These are phyloP conservation scores for Tauraco erythrolophus DNA, from an alignment of 2,113 vertebrate species.

Conservation along the genomic window DNA sequence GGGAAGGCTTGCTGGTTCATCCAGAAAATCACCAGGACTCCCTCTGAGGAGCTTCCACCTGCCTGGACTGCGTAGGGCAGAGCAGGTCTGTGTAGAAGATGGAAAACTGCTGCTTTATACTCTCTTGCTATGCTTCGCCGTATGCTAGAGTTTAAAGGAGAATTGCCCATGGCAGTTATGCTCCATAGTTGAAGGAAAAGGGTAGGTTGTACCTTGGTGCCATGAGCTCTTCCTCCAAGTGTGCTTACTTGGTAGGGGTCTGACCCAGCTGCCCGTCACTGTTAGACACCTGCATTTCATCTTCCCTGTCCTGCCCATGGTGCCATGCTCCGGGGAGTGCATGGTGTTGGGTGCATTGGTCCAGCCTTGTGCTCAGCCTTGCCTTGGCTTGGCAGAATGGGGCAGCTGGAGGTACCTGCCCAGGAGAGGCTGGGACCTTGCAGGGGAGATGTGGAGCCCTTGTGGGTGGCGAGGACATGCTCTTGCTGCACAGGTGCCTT, in stretches of 20 bases:
- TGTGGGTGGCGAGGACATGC: rapidly evolving
- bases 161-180: neutral
- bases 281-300: neutral
- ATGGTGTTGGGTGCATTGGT: neutral
- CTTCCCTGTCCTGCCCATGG: neutral
- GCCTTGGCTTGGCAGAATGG: rapidly evolving
- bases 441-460: rapidly evolving
- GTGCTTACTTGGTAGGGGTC: rapidly evolving
- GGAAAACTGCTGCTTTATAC: neutral
- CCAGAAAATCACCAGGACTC: neutral
- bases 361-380: neutral
- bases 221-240: rapidly evolving
- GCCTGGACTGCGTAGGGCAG: rapidly evolving
- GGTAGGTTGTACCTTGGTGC: neutral
- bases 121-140: neutral
- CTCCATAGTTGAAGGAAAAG: neutral
- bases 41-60: neutral
- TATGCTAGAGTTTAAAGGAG: neutral
- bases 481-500: neutral
- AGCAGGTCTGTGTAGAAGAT: neutral
- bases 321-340: neutral
- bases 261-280: neutral
- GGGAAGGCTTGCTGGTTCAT: neutral
- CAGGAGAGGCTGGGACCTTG: neutral
- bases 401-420: rapidly evolving